These are phyloP conservation scores for Sturnira hondurensis DNA, from an alignment of 2,113 vertebrate genomes.

Conservation along the genomic window DNA sequence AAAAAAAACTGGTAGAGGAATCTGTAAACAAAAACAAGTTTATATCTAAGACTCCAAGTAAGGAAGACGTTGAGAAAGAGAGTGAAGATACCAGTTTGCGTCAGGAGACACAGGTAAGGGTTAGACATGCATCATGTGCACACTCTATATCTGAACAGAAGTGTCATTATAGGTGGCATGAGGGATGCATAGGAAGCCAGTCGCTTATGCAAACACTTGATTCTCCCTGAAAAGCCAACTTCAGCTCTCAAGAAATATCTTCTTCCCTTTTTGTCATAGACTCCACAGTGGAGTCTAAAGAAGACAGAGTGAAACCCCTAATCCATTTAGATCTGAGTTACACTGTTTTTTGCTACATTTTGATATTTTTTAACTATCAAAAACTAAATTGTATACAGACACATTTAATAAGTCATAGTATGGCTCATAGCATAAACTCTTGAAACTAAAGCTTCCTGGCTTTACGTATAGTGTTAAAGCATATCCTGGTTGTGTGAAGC, in stretches of 20 bases:
- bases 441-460: constrained; percentile 20
- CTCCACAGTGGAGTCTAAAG: neutral
- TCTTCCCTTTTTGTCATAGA: neutral
- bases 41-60: constrained; percentile 83
- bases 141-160: neutral
- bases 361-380: neutral
- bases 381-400: constrained; percentile 32
- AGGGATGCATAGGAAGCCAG: neutral
- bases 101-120: constrained; percentile 84
- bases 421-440: constrained; percentile 15
- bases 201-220: neutral
- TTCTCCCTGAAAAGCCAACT: neutral
- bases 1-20: constrained; percentile 87
- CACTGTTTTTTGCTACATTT: neutral
- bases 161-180: neutral
- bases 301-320: neutral
- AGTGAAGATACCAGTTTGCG: constrained; percentile 79
- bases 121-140: neutral
- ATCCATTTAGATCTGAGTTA: neutral
- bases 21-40: constrained; percentile 86
- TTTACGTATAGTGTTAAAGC: constrained; percentile 44
- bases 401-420: constrained; percentile 41
- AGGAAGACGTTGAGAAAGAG: constrained; percentile 85
- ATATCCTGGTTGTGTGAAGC: constrained; percentile 51
- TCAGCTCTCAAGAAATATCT: constrained; percentile 8